phyloP scores from a whole-genome alignment of 1,140 invertebrate genomes.

The Pseudomyrmex pallidus region DNA sequence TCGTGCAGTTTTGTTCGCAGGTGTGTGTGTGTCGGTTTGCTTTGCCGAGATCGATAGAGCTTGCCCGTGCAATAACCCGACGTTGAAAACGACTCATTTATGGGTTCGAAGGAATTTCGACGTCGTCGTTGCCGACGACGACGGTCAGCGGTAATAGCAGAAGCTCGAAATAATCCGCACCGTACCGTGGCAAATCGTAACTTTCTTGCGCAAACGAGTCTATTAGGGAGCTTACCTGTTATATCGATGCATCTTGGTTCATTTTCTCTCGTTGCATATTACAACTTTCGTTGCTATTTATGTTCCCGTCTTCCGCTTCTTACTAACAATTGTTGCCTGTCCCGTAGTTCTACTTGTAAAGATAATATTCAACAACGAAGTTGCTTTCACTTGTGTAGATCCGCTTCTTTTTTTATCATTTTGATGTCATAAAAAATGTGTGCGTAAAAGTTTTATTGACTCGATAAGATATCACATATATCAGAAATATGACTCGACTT shows the following conservation, averaged over 20 bases:
- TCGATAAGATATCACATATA: too few relatives aligned
- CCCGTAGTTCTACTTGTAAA: background rate
- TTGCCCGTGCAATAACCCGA: background rate
- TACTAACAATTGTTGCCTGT: background rate
- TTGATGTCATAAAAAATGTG: too few relatives aligned
- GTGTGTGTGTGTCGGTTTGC: constrained; percentile 27
- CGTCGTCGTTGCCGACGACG: background rate
- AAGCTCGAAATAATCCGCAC: constrained; percentile 45
- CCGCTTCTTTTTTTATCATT: background rate
- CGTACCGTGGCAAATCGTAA: constrained; percentile 15
- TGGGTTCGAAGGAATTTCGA: background rate
- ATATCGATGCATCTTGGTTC: constrained; percentile 11
- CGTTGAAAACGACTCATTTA: constrained; percentile 31
- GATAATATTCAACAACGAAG: background rate
- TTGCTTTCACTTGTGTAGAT: background rate
- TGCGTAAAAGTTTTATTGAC: too few relatives aligned
- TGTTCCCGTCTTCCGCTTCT: background rate
- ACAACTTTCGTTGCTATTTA: background rate
- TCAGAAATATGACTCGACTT: too few relatives aligned
- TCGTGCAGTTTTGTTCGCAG: background rate
- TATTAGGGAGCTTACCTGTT: constrained; percentile 1
- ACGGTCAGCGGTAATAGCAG: background rate
- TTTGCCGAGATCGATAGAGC: constrained; percentile 22
- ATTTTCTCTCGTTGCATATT: background rate
- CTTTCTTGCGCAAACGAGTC: constrained; percentile 18